These are phyloP conservation scores for Cuculus canorus DNA, from an alignment of 2,797 vertebrate genomes.

Conservation along the genomic window DNA sequence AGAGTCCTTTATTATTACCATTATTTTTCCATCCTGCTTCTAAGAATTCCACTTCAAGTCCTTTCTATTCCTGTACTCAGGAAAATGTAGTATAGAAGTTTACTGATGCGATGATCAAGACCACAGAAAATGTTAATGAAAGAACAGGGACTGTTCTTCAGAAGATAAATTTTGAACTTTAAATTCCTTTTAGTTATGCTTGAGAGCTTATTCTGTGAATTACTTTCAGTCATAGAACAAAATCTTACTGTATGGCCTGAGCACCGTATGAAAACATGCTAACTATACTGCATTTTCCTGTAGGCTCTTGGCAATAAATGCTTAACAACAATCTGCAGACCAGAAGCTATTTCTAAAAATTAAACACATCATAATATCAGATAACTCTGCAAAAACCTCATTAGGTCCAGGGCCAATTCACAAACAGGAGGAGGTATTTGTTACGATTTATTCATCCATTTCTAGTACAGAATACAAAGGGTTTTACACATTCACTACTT, in stretches of 20 bases:
- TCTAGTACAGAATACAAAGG: background rate
- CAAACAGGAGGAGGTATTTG: background rate
- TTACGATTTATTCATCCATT: conserved; percentile 54
- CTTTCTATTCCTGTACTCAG: background rate
- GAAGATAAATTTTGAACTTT: background rate
- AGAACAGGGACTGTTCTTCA: background rate
- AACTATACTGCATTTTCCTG: background rate
- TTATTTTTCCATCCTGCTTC: background rate
- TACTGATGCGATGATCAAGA: background rate
- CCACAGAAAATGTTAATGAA: background rate
- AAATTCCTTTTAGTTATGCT: background rate
- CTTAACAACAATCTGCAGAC: background rate
- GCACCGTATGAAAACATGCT: background rate
- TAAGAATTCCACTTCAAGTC: background rate
- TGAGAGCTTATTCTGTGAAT: background rate
- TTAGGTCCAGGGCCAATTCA: conserved; percentile 5
- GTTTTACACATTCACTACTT: background rate
- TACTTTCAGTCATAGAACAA: background rate
- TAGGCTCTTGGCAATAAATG: background rate
- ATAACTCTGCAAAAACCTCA: conserved; percentile 22
- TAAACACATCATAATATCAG: background rate
- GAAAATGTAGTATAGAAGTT: background rate
- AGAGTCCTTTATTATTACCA: background rate
- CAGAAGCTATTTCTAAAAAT: conserved; percentile 21
- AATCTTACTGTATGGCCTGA: background rate